Conservation (phyloP, 2,113 vertebrate species). For the Chauna torquata region DNA sequence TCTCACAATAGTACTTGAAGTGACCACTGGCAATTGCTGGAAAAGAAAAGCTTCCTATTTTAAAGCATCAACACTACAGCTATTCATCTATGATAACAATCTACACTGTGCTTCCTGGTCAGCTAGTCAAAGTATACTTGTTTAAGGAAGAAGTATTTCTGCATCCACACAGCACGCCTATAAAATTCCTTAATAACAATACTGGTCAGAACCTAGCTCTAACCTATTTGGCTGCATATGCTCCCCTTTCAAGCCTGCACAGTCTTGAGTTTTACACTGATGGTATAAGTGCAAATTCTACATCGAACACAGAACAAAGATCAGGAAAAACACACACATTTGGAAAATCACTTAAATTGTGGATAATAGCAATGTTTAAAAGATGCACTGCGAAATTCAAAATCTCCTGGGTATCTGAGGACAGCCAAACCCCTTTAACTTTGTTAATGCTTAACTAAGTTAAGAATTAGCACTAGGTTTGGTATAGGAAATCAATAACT, state of each 20-base stretch:
- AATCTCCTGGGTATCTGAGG: background rate
- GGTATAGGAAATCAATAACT: background rate
- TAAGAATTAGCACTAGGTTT: background rate
- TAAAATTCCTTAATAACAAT: background rate
- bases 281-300: background rate
- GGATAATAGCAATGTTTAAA: background rate
- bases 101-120: background rate
- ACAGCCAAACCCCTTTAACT: background rate
- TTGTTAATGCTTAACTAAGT: background rate
- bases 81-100: background rate
- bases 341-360: background rate
- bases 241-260: background rate
- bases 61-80: background rate
- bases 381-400: background rate
- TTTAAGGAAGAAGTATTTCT: background rate
- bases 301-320: background rate
- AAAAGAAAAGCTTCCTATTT: slow-evolving; percentile 24
- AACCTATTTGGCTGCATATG: background rate
- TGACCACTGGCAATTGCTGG: slow-evolving; percentile 96
- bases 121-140: background rate
- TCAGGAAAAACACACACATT: background rate
- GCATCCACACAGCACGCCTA: background rate
- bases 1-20: slow-evolving; percentile 94
- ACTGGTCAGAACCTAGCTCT: background rate
- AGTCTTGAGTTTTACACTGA: background rate